These are phyloP conservation scores for Polietes domitor DNA, from an alignment of 2,888 invertebrate genomes.

Conservation along the genomic window DNA sequence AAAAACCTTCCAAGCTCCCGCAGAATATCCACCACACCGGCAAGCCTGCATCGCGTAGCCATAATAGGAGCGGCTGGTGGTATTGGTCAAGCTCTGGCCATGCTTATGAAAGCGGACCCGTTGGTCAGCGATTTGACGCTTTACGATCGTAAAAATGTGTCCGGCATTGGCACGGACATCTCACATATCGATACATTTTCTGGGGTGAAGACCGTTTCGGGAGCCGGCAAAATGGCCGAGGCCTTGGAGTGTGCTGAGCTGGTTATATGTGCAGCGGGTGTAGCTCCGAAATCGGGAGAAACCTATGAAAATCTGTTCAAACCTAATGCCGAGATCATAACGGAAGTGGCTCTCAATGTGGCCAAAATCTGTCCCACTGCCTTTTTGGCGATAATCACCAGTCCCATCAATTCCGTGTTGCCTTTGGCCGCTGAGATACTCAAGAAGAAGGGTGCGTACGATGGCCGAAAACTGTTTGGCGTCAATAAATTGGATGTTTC, in stretches of 20 bases:
- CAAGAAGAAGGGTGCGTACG: slow-evolving; percentile 88
- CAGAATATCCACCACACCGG: background rate
- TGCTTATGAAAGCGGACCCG: slow-evolving; percentile 94
- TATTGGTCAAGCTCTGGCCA: slow-evolving; percentile 96
- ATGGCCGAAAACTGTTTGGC: slow-evolving; percentile 94
- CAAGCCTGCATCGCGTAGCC: slow-evolving; percentile 45
- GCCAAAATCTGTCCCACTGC: slow-evolving; percentile 93
- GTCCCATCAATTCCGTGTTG: slow-evolving; percentile 98
- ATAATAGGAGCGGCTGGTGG: slow-evolving; percentile 97
- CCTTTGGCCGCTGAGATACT: slow-evolving; percentile 96
- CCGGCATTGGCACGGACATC: slow-evolving; percentile 96
- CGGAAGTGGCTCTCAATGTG: slow-evolving; percentile 88
- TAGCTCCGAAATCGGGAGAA: slow-evolving; percentile 96
- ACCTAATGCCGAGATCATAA: slow-evolving; percentile 95
- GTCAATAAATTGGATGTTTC: slow-evolving; percentile 98
- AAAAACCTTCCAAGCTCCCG: background rate
- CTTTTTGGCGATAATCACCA: slow-evolving; percentile 95
- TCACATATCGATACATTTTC: slow-evolving; percentile 93
- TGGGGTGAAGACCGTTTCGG: slow-evolving; percentile 75
- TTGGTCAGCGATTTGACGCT: slow-evolving; percentile 90
- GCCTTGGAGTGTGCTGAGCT: slow-evolving; percentile 90
- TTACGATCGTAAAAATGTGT: slow-evolving; percentile 94
- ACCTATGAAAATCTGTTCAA: slow-evolving; percentile 95
- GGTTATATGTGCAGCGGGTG: slow-evolving; percentile 97
- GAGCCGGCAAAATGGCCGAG: slow-evolving; percentile 87